phyloP scores from a whole-genome alignment of 53 echinoderm and acorn worm genomes.

The Hippasteria phrygiana region DNA sequence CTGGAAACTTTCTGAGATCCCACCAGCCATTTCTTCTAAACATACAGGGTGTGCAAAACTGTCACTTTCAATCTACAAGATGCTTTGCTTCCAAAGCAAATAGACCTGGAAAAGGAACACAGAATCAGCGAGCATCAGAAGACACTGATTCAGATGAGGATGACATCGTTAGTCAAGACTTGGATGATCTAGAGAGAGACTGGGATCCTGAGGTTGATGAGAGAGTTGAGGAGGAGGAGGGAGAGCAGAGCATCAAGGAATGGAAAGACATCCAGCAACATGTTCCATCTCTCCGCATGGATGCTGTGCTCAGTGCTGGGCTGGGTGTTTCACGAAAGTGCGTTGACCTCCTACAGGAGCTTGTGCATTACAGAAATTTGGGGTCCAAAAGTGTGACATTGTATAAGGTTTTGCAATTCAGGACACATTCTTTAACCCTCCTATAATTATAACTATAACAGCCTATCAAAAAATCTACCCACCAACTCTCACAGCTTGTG shows the following conservation, averaged over 20 bases:
- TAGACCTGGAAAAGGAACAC: slow-evolving; percentile 6
- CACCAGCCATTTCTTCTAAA: neutral
- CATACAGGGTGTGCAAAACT: neutral
- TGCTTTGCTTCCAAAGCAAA: slow-evolving; percentile 18
- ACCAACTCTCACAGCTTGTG: too few species aligned
- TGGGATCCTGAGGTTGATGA: slow-evolving; percentile 57
- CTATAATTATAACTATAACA: too few species aligned
- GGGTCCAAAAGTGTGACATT: too few species aligned
- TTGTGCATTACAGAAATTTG: neutral
- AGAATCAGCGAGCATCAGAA: neutral
- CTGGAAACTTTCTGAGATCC: too few species aligned
- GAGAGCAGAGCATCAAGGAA: slow-evolving; percentile 35
- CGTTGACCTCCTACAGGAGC: slow-evolving; percentile 13
- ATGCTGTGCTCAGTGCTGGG: slow-evolving; percentile 87
- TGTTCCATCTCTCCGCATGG: slow-evolving; percentile 78
- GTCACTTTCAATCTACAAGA: neutral
- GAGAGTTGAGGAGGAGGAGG: slow-evolving; percentile 20
- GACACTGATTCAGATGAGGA: slow-evolving; percentile 45
- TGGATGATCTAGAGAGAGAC: slow-evolving; percentile 42
- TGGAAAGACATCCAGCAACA: slow-evolving; percentile 82
- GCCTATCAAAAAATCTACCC: too few species aligned
- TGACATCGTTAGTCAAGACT: neutral
- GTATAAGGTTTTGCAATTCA: too few species aligned
- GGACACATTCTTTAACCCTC: too few species aligned
- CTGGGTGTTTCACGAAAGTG: slow-evolving; percentile 93